Conservation (phyloP, 1,140 invertebrate species). For the Gonatopus flavifemur region DNA sequence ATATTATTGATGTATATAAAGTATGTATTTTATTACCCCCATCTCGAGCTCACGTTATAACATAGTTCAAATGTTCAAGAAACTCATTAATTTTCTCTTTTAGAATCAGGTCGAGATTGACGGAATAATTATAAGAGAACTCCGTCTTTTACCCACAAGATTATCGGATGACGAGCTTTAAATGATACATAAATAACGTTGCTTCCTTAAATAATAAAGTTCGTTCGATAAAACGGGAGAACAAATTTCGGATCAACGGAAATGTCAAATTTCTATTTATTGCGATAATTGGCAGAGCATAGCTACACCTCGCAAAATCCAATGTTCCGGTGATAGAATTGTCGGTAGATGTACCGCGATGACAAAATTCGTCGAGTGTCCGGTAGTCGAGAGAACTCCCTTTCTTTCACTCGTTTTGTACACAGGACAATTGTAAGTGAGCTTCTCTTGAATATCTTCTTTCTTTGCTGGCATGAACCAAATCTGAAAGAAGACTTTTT, state of each 20-base stretch:
- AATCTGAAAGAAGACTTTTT: slow-evolving; percentile 61
- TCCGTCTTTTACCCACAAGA: too few species aligned
- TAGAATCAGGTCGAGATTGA: too few species aligned
- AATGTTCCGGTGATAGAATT: slow-evolving; percentile 71
- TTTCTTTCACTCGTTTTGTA: slow-evolving; percentile 88
- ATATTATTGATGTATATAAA: too few species aligned
- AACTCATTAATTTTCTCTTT: too few species aligned
- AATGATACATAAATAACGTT: too few species aligned
- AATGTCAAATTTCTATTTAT: slow-evolving; percentile 35
- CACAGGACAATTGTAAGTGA: slow-evolving; percentile 78
- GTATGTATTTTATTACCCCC: too few species aligned
- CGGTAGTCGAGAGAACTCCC: slow-evolving; percentile 86
- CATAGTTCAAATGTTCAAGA: too few species aligned
- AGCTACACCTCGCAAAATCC: slow-evolving; percentile 88
- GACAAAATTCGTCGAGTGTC: slow-evolving; percentile 92
- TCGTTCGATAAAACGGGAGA: too few species aligned
- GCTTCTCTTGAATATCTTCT: slow-evolving; percentile 64
- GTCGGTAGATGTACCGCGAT: slow-evolving; percentile 77
- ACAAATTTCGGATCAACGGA: neutral
- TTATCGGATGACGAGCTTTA: too few species aligned
- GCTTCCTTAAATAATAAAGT: too few species aligned
- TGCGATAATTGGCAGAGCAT: slow-evolving; percentile 77
- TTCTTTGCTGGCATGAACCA: slow-evolving; percentile 78
- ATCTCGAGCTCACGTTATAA: too few species aligned
- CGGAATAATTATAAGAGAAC: too few species aligned